Conservation (phyloP, 1,140 invertebrate genomes). For the Temnothorax longispinosus region DNA sequence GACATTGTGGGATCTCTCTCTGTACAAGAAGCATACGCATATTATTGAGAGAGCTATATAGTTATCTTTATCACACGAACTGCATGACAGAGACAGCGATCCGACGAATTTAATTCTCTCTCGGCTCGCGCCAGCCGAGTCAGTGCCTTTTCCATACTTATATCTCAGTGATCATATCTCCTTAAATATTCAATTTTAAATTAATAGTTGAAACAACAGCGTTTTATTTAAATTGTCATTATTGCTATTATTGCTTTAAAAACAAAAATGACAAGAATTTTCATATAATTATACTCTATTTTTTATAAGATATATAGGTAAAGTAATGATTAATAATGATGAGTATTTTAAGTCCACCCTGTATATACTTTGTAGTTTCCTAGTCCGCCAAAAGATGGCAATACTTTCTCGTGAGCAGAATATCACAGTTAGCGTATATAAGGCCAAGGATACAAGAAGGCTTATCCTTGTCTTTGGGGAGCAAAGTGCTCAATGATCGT, state of each 20-base stretch:
- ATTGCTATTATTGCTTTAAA: background rate
- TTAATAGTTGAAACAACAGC: background rate
- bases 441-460: background rate
- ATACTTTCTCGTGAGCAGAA: conserved; percentile 61
- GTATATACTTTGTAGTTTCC: background rate
- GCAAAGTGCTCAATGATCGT: conserved; percentile 90
- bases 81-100: no score
- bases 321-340: background rate
- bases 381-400: conserved; percentile 70
- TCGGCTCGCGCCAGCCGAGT: no score
- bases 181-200: background rate
- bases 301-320: background rate
- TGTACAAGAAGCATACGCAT: no score
- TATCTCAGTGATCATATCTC: no score
- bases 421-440: conserved; percentile 37
- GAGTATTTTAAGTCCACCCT: background rate
- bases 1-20: no score
- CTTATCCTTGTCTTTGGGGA: conserved; percentile 89
- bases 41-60: no score
- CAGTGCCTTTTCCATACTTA: no score
- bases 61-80: no score
- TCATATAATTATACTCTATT: background rate
- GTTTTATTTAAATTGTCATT: background rate
- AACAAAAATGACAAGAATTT: background rate
- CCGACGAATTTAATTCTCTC: no score